phyloP scores from a whole-genome alignment of 35 echinoderm and acorn worm genomes.

The Lytechinus pictus region DNA sequence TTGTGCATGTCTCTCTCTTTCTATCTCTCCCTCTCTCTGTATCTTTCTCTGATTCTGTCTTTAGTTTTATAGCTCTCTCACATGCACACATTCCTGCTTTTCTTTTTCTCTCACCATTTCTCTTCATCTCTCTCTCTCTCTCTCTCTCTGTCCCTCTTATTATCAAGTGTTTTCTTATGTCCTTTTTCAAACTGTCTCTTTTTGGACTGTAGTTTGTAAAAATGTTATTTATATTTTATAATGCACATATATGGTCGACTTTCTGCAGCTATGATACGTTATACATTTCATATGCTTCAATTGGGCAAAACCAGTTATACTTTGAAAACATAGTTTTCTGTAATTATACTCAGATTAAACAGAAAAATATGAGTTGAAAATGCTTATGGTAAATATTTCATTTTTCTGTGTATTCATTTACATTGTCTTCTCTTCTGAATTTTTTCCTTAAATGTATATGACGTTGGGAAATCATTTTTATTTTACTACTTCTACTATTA shows the following conservation, averaged over 20 bases:
- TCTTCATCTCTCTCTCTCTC: neutral
- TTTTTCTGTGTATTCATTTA: neutral
- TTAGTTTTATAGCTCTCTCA: neutral
- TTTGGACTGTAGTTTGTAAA: too few relatives aligned
- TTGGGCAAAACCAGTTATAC: too few relatives aligned
- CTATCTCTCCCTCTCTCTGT: neutral
- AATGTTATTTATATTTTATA: too few relatives aligned
- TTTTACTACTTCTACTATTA: neutral
- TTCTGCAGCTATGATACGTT: too few relatives aligned
- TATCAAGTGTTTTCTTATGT: too few relatives aligned
- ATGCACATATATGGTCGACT: too few relatives aligned
- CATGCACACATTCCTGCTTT: neutral
- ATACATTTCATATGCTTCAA: too few relatives aligned
- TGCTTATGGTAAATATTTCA: neutral
- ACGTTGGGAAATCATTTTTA: neutral
- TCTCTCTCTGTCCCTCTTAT: neutral
- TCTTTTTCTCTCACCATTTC: neutral
- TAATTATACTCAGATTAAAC: too few relatives aligned
- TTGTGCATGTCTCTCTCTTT: neutral
- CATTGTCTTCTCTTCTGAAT: neutral
- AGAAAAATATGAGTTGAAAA: neutral
- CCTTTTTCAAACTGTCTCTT: too few relatives aligned
- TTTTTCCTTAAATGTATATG: neutral
- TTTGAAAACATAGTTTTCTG: too few relatives aligned
- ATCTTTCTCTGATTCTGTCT: neutral